Conservation (phyloP, 2,797 vertebrate genomes). For the Anabacerthia variegaticeps region DNA sequence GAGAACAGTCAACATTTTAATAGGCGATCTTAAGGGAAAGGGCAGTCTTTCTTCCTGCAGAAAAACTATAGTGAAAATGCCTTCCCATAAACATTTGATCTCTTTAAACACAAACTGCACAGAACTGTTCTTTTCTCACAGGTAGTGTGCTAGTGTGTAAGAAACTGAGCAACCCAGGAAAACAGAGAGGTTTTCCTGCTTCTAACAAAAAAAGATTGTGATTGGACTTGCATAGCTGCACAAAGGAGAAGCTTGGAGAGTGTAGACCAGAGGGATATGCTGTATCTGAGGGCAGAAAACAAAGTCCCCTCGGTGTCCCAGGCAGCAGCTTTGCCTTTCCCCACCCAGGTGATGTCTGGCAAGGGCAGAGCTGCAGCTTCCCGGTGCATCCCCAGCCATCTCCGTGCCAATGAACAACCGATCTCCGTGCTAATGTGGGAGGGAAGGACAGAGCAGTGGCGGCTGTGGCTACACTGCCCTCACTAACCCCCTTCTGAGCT, state of each 20-base stretch:
- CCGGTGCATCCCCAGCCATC: neutral
- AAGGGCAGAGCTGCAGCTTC: neutral
- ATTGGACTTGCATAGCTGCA: neutral
- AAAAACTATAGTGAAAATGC: neutral
- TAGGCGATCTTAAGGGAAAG: neutral
- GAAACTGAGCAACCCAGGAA: neutral
- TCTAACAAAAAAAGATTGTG: neutral
- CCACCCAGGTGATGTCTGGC: neutral
- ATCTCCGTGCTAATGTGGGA: neutral
- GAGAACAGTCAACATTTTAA: neutral
- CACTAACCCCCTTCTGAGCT: neutral
- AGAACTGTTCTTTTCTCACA: neutral
- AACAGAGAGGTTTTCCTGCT: neutral
- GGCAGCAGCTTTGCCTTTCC: neutral
- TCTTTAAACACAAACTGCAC: neutral
- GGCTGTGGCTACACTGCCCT: neutral
- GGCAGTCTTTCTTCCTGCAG: neutral
- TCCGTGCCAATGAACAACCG: neutral
- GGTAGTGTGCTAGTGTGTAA: neutral
- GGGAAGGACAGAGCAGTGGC: neutral
- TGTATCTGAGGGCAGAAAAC: neutral
- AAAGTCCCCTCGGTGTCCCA: neutral
- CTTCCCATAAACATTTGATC: neutral
- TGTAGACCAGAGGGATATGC: rapidly evolving
- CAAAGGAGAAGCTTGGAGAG: neutral